A percentile compares a stretch with the other conserved stretches of the same genome.
phyloP scores from a whole-genome alignment of 2,888 invertebrate genomes.

The Eretmocerus hayati region DNA sequence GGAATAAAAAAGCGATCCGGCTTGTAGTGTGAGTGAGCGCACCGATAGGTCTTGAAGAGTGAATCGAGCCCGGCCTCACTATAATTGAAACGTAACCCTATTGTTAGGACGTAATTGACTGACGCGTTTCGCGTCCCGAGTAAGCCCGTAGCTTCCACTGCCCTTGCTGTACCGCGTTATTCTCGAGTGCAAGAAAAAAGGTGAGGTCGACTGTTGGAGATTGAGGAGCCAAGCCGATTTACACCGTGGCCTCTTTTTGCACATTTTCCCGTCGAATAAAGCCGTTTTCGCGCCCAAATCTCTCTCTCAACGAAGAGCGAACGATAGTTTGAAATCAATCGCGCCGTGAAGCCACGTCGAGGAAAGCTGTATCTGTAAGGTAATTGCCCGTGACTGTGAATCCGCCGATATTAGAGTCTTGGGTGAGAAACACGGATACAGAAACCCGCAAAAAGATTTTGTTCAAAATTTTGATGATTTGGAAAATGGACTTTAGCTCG shows the following conservation, averaged over 20 bases:
- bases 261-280: conserved; percentile 3
- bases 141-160: neutral
- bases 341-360: too few relatives aligned
- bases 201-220: too few relatives aligned
- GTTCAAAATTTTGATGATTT: too few relatives aligned
- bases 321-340: neutral
- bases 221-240: too few relatives aligned
- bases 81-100: conserved; percentile 41
- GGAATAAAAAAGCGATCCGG: neutral
- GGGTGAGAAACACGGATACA: too few relatives aligned
- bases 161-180: neutral
- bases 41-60: neutral
- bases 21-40: neutral
- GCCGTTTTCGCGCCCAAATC: conserved; percentile 2
- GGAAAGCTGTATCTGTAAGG: too few relatives aligned
- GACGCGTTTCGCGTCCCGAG: conserved; percentile 29
- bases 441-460: too few relatives aligned
- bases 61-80: conserved; percentile 2
- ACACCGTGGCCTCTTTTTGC: neutral
- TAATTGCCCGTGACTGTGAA: too few relatives aligned
- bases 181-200: neutral
- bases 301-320: too few relatives aligned
- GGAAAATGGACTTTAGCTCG: too few relatives aligned
- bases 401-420: too few relatives aligned
- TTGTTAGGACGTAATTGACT: conserved; percentile 44